Base-by-base conservation (phyloP, 2,113 vertebrate genomes). In the Hippoglossus stenolepis region DNA sequence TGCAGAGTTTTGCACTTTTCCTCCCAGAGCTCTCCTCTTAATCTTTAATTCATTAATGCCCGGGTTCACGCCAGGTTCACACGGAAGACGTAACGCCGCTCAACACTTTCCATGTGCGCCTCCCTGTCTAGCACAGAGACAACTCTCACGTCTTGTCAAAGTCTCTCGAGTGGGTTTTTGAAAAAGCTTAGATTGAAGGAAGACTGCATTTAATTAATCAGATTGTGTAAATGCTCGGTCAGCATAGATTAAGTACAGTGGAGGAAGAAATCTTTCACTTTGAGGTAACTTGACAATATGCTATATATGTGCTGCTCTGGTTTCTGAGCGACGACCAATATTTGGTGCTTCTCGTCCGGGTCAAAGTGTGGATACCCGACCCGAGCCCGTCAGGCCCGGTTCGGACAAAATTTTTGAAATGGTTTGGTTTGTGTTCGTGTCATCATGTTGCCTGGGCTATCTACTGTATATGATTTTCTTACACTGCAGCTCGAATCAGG, bases 41-140 rank as follows among this genome's bases (percentile, higher is more conserved):
- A 93, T 94, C 89, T 94, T 92, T 92, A 88, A 92, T 94, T 93
- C 87, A 92, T 90, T 78, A 79, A 73, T 70, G 43, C 56, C 58
- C 28, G 35, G 75, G 93, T 93, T 93, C 91, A 90, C 31, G 12
- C 43, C 57, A 18, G 82, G 90, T 92, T 92, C 91, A 87, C 74
- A 2, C 51, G 11, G 74, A 76, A 80, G 61, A 64, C 78, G 73
- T 40, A 49, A 69, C 75, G 80, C 72, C 66, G 76, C 76, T 70
- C 73, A 49, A 38, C 70, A 54, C 61, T 72, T 45, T 47, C 26
- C 24, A 70, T 72, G 31, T 13, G 24, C 59, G 54, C 54, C 20
- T 67, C 26, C 28, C 43, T 43, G n/a, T 51, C 35, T 57, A 62
- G 60, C 24, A 20, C 77, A 65, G 54, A 73, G 57, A 35, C 67